Conservation (phyloP, 1,140 invertebrate genomes). For the Drosophila yakuba region DNA sequence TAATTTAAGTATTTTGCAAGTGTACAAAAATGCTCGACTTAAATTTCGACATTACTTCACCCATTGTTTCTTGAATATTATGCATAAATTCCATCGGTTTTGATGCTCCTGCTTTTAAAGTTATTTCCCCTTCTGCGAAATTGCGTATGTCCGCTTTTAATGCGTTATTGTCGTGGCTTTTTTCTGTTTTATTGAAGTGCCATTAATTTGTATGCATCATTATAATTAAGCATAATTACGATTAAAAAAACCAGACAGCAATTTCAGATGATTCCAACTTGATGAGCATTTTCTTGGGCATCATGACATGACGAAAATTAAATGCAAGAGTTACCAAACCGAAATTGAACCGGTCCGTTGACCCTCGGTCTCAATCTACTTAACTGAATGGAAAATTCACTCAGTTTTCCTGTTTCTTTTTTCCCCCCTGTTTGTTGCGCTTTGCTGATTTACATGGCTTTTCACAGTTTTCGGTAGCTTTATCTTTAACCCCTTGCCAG, state of each 20-base stretch:
- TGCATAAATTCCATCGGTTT: constrained; percentile 28
- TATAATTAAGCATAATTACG: constrained; percentile 76
- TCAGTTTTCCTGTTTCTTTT: constrained; percentile 11
- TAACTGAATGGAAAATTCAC: constrained; percentile 37
- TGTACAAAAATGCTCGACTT: not conserved
- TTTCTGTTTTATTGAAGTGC: constrained; percentile 67
- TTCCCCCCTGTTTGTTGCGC: constrained; percentile 33
- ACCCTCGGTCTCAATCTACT: constrained; percentile 47
- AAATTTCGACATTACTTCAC: constrained; percentile 1
- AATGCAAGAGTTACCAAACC: constrained; percentile 46
- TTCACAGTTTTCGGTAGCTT: constrained; percentile 19
- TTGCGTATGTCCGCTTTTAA: constrained; percentile 19
- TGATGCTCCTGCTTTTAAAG: constrained; percentile 35
- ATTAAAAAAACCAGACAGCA: constrained; percentile 51
- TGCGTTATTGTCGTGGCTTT: constrained; percentile 3
- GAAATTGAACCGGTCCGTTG: constrained; percentile 65
- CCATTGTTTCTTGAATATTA: constrained; percentile 21
- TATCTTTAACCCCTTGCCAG: constrained; percentile 16
- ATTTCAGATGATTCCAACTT: constrained; percentile 40
- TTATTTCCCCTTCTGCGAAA: constrained; percentile 27
- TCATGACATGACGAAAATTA: constrained; percentile 36
- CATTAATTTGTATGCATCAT: constrained; percentile 81
- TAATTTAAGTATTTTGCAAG: not conserved
- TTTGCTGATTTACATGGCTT: constrained; percentile 59
- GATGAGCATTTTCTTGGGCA: constrained; percentile 42